Base-by-base conservation (phyloP, 1,140 invertebrate genomes). In the Sycophila sp. region DNA sequence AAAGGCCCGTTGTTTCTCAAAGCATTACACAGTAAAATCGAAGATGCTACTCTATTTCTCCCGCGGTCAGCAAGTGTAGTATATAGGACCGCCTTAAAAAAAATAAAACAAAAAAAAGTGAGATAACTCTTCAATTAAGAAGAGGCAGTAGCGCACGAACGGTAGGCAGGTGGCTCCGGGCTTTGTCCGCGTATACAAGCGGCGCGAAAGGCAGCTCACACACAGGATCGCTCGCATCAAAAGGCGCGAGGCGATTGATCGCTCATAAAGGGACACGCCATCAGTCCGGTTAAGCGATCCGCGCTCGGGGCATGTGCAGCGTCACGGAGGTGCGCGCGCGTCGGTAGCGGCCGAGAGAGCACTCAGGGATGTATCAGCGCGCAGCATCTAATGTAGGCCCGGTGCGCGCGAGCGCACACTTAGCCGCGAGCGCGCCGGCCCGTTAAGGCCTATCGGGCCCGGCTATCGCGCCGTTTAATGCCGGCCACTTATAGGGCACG, bases 381-480 rank as follows among this genome's bases (percentile, higher is more conserved):
- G 7, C 17, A 40, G 36, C 49, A 73, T 73, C 64, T 60, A 62
- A 70, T 47, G 59, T 42, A 42, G 67, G 55, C 28, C 22, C 13
- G 45, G 24, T 19, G 13, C 13, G 24, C 13, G 53, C 28, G 40
- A 49, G 26, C 28, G 19, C 56, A 63, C 30, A 72, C 47, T 19
- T 42, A 67, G 51, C 47, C 24, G 26, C 49, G n/a, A n/a, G 19
- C 10, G 10, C 34, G 42, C 42, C 66, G n/a, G 71, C 76, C 73
- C 72, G 77, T 73, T 73, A 62, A 47, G 65, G 63, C 69, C 56
- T 76, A 78, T 77, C 76, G 55, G 28, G 30, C 34, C 47, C 34
- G 58, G 49, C 38, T 49, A 73, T 78, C 73, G 72, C 59, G 63
- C 22, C 63, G 66, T 74, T 76, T 76, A 79, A 79, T 72, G 63